A percentile compares a stretch with the other conserved stretches of the same genome.
Evolutionary conservation across 2,888 invertebrate genomes (phyloP).

Genomic region (Andrena marginata): DNA sequence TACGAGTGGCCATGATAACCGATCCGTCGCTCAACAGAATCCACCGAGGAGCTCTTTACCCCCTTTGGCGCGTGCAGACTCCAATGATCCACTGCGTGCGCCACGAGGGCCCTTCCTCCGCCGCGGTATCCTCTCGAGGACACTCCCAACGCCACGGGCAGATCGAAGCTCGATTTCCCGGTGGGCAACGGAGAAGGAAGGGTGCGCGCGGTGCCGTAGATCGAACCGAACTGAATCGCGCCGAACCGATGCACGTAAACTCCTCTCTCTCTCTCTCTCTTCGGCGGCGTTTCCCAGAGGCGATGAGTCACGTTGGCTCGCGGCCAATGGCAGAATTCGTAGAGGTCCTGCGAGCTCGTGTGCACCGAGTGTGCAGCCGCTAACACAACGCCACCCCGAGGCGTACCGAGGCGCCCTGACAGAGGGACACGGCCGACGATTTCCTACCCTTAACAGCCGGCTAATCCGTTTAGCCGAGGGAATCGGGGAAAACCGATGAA

Average conservation of each 20-base stretch:
- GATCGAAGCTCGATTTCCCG: constrained; percentile 6
- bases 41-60: constrained; percentile 18
- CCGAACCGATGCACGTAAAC: constrained; percentile 64
- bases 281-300: constrained; percentile 80
- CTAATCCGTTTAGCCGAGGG: neutral
- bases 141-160: constrained; percentile 33
- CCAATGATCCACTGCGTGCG: neutral
- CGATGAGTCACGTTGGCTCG: constrained; percentile 83
- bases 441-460: neutral
- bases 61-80: constrained; percentile 9
- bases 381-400: constrained; percentile 34
- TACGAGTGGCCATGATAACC: constrained; percentile 65
- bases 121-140: constrained; percentile 37
- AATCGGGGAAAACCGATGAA: constrained; percentile 14
- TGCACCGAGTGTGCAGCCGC: constrained; percentile 30
- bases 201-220: constrained; percentile 73
- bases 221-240: constrained; percentile 77
- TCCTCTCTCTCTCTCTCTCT: constrained; percentile 61
- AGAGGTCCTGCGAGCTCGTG: constrained; percentile 54
- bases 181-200: neutral
- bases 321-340: constrained; percentile 78
- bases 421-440: neutral
- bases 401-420: constrained; percentile 59
- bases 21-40: constrained; percentile 42
- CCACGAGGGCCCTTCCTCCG: constrained; percentile 5